phyloP scores from a whole-genome alignment of 1,140 invertebrate genomes.

The Drosophila repleta region DNA sequence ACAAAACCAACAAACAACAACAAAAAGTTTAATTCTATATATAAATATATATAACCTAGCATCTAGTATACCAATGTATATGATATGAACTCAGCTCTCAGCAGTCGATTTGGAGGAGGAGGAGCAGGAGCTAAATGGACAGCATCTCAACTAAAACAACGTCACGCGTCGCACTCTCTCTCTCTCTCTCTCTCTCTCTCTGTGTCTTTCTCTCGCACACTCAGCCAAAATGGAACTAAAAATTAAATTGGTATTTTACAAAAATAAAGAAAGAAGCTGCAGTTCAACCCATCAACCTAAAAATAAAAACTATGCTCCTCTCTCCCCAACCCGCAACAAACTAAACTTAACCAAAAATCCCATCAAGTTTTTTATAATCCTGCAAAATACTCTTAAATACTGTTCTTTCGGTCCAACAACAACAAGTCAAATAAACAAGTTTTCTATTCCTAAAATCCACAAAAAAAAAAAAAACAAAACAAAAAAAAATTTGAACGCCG shows the following conservation, averaged over 20 bases:
- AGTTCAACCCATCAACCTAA: slow-evolving; percentile 17
- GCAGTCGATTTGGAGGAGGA: slow-evolving; percentile 37
- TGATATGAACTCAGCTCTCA: slow-evolving; percentile 37
- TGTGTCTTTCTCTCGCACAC: background rate
- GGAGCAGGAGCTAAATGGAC: slow-evolving; percentile 48
- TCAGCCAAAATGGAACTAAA: slow-evolving; percentile 34
- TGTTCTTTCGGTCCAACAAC: slow-evolving; percentile 66
- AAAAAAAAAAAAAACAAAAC: slow-evolving; percentile 46
- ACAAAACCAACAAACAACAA: background rate
- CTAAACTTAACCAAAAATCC: slow-evolving; percentile 50
- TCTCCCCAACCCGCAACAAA: slow-evolving; percentile 51
- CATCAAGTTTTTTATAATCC: slow-evolving; percentile 45
- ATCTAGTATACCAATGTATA: slow-evolving; percentile 35
- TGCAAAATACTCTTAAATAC: slow-evolving; percentile 45
- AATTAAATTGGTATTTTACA: slow-evolving; percentile 42
- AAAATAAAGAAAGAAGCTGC: slow-evolving; percentile 22
- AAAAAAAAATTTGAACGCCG: slow-evolving; percentile 72
- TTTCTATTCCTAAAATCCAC: slow-evolving; percentile 74
- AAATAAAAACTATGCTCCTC: slow-evolving; percentile 59
- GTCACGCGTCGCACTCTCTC: slow-evolving; percentile 44
- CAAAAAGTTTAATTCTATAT: slow-evolving; percentile 40
- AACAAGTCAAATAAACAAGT: slow-evolving; percentile 48
- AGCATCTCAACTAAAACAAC: slow-evolving; percentile 46
- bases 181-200: background rate
- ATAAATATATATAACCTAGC: slow-evolving; percentile 45